Percentiles rank a stretch among this genome's conserved stretches.
Conservation (phyloP, 2,888 invertebrate species). For the Chrysodeixis includens region DNA sequence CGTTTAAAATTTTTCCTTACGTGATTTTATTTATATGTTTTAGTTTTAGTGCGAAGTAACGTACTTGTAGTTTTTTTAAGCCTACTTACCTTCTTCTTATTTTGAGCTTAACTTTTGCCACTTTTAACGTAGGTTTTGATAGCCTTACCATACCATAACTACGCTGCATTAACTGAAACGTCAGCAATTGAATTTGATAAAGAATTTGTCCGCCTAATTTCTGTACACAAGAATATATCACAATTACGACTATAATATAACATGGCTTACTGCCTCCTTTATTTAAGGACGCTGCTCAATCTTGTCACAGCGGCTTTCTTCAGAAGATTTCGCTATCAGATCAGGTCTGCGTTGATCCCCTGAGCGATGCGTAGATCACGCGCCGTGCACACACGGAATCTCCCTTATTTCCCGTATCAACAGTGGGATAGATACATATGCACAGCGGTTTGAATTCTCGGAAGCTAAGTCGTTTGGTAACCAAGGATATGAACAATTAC, state of each 20-base stretch:
- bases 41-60: no score
- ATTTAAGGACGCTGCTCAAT: constrained; percentile 7
- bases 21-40: no score
- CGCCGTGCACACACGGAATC: not conserved
- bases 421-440: not conserved
- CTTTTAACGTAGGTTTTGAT: no score
- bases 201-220: no score
- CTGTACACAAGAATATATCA: not conserved
- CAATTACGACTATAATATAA: not conserved
- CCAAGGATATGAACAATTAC: no score
- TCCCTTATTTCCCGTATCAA: constrained; percentile 3
- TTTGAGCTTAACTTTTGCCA: no score
- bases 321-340: constrained; percentile 17
- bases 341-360: constrained; percentile 27
- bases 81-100: no score
- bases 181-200: no score
- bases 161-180: no score
- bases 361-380: constrained; percentile 19
- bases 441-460: not conserved
- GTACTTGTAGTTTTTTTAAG: no score
- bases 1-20: no score
- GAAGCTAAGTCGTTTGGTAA: not conserved
- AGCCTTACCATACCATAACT: no score
- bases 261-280: not conserved
- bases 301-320: constrained; percentile 15